Base-by-base conservation (phyloP, 1,140 invertebrate species). In the Eciton burchellii region DNA sequence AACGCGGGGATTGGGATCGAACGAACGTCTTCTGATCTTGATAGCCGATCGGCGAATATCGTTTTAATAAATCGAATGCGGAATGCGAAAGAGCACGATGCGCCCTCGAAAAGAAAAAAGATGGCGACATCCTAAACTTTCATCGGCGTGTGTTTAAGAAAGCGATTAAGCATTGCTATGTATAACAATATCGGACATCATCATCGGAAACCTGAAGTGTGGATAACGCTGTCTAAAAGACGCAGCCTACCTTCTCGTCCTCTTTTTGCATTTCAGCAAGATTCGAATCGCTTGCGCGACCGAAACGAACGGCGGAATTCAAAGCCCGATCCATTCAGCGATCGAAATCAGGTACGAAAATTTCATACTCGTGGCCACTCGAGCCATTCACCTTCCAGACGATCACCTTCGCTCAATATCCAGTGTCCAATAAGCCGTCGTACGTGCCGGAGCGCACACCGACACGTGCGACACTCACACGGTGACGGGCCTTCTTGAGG, bases 391-490 rank as follows among this genome's bases (percentile, higher is more conserved):
- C 84, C 89, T 91, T 91, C 89, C 89, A 86, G 85, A 84, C 90
- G 90, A 91, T 91, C 90, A 89, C 90, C 91, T 90, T 83, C 89
- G 91, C 84, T 91, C 90, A 89, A 90, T 91, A 91, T 89, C 90
- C 84, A 84, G 87, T 91, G 89, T 91, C 91, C 91, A 89, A 91
- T 88, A 88, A 88, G 82, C 41, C 71, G 60, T 45, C 49, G 65
- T 84, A 83, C 52, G 65, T 62, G 83, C 74, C 45, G 19, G 63
- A 45, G 52, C 52, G 41, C 65, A 66, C 14, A 56, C 65, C n/a
- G 35, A 56, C 43, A 43, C 68, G 60, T 52, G 16, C 19, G 19
- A 57, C 16, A 87, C 77, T 49, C 77, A 47, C 84, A 65, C 74
- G 11, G 60, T 26, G 47, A 59, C 35, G 81, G 24, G 52, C 21